Percentiles rank a stretch among this genome's conserved stretches.
Evolutionary conservation across 2,888 invertebrate species (phyloP).

Genomic region (Agrypnus murinus): DNA sequence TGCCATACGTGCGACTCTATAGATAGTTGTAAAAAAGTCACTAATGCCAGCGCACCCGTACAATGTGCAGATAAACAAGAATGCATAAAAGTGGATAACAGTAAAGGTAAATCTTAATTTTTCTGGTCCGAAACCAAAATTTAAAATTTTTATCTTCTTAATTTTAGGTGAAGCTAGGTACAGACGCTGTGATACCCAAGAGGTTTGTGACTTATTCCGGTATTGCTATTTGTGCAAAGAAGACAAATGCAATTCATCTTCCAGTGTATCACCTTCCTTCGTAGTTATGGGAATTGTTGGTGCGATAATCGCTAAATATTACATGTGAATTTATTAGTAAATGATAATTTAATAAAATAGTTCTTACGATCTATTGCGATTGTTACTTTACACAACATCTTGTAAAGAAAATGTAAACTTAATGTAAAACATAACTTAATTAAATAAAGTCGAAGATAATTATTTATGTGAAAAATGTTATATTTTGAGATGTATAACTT

Average conservation of each 20-base stretch:
- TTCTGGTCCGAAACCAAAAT: no score
- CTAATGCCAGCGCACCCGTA: not conserved
- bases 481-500: no score
- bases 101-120: not conserved
- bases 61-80: no score
- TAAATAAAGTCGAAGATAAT: no score
- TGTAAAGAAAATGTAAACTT: no score
- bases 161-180: not conserved
- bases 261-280: not conserved
- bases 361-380: no score
- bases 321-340: not conserved
- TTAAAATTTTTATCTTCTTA: not conserved
- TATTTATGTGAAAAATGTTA: no score
- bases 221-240: not conserved
- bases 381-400: no score
- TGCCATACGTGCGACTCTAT: not conserved
- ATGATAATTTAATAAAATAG: not conserved
- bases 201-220: not conserved
- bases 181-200: not conserved
- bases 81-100: not conserved
- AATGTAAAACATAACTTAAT: no score
- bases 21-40: not conserved
- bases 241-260: constrained; percentile 5
- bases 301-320: not conserved
- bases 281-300: not conserved